Base-by-base conservation (phyloP, 2,888 invertebrate genomes). In the Leucophenga montana region DNA sequence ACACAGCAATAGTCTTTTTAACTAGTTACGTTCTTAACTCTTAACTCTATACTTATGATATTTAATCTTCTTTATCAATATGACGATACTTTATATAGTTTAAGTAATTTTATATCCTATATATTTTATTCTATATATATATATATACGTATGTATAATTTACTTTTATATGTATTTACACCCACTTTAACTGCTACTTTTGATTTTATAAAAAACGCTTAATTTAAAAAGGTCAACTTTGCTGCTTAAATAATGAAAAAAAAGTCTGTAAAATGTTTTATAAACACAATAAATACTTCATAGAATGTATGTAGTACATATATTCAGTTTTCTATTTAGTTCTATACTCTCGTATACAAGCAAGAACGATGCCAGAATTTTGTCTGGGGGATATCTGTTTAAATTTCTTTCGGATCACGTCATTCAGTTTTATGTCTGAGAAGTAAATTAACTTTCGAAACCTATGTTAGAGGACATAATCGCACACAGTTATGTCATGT, bases 211-310 rank as follows among this genome's bases (percentile, higher is more conserved):
- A 11, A n/a, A n/a, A 33, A n/a, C 14, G 11, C n/a, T 27, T 66
- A 66, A 8, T n/a, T 31, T 33, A 57, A 31, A 57, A 77, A 61
- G 66, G 69, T 82, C 80, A 75, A 56, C 77, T 75, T 74, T 75
- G 71, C 79, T 75, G 79, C 83, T 82, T 81, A 71, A 79, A 85
- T 67, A 73, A 77, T 76, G 77, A 72, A 73, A 79, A 82, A 74
- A 84, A 84, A 80, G 78, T 83, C 85, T 85, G 84, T 84, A 84
- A 80, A 83, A 85, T 85, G 82, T 83, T 84, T 85, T 84, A 84
- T 78, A 85, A 80, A 84, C 83, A 85, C 75, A 84, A 82, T 82
- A 82, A 82, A 82, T 82, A 82, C 44, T 61, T 61, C 8, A 16
- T 39, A 61, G 9, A 33, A 61, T 18, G 61, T 61, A 27, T 27